Percentiles rank a stretch among this genome's conserved stretches.
Conservation (phyloP, 1,140 invertebrate genomes). For the Rhopalosiphum maidis region DNA sequence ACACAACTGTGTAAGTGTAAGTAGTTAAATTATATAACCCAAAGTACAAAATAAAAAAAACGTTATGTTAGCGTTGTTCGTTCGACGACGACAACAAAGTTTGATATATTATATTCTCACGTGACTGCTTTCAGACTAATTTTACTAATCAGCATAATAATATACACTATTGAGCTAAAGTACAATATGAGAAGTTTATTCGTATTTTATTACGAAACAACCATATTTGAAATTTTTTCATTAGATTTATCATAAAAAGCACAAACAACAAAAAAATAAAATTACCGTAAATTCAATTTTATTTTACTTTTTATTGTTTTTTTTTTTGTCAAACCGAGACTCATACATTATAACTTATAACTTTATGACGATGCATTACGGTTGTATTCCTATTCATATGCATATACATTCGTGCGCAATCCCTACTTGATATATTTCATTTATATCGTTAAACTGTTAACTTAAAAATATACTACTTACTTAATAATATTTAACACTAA, state of each 20-base stretch:
- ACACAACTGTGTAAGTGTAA: background rate
- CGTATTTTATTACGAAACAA: background rate
- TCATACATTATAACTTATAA: background rate
- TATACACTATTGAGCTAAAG: background rate
- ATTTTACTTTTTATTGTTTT: background rate
- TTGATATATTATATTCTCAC: background rate
- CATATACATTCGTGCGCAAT: background rate
- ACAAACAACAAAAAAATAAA: background rate
- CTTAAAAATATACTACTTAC: background rate
- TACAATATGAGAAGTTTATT: background rate
- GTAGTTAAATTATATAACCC: background rate
- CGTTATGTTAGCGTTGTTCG: background rate
- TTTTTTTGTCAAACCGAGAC: background rate
- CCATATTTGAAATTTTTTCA: background rate
- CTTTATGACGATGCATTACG: background rate
- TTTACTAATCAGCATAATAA: background rate
- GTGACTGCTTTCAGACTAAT: background rate
- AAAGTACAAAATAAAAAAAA: too few relatives aligned
- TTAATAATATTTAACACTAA: too few relatives aligned
- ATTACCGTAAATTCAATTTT: background rate
- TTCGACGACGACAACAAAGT: background rate
- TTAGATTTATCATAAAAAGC: background rate
- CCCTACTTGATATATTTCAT: background rate
- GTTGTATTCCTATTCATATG: background rate
- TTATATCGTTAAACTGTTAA: background rate